phyloP scores from a whole-genome alignment of 23 tunicate genomes.

The Halocynthia roretzi region DNA sequence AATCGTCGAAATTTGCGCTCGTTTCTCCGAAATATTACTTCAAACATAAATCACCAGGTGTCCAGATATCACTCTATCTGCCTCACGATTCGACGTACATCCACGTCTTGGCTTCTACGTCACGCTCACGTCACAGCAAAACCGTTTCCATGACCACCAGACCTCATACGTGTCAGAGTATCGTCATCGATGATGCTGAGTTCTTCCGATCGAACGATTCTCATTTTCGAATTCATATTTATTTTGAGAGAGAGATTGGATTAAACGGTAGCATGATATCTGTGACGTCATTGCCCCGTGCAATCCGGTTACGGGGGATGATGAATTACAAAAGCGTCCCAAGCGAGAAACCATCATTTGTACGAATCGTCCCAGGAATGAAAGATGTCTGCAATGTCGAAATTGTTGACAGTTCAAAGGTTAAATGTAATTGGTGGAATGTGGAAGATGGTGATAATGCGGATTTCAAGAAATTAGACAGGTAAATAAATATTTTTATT shows the following conservation, averaged over 20 bases:
- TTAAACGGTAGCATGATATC: background rate
- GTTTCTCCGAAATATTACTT: slow-evolving; percentile 7
- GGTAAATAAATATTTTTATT: background rate
- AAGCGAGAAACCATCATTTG: background rate
- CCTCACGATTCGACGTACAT: slow-evolving; percentile 7
- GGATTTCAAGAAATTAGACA: background rate
- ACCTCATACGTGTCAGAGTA: slow-evolving; percentile 4
- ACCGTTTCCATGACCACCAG: background rate
- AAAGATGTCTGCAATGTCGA: slow-evolving; percentile 16
- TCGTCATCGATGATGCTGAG: slow-evolving; percentile 4
- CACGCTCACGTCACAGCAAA: background rate
- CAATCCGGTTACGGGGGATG: background rate
- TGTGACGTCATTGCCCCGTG: slow-evolving; percentile 19
- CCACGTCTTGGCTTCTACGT: slow-evolving; percentile 14
- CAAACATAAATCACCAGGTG: slow-evolving; percentile 2
- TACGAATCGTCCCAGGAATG: background rate
- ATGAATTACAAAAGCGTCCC: background rate
- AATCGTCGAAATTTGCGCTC: slow-evolving; percentile 6
- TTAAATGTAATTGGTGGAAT: slow-evolving; percentile 16
- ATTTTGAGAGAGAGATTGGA: background rate
- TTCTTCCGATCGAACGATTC: slow-evolving; percentile 5
- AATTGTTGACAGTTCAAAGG: background rate
- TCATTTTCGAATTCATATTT: slow-evolving; percentile 8
- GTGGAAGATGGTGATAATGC: slow-evolving; percentile 17
- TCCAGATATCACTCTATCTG: slow-evolving; percentile 13